Base-by-base conservation (phyloP, 2,888 invertebrate species). In the Protodeltote pygarga region DNA sequence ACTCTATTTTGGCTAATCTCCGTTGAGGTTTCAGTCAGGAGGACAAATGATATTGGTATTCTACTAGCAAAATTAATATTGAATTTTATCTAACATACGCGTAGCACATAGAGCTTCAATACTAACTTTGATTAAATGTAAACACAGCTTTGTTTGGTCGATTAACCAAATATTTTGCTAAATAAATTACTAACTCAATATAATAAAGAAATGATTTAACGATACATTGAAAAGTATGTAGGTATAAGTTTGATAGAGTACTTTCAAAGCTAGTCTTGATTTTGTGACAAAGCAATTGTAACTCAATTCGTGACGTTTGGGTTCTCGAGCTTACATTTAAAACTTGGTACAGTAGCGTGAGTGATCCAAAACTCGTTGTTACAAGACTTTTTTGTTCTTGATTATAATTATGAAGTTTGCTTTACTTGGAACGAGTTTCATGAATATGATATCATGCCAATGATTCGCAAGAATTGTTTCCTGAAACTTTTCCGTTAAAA, bases 351-450 rank as follows among this genome's bases (percentile, higher is more conserved):
- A 38, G 49, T 27, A 47, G 32, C 51, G 33, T 38, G 41, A 61
- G 57, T 51, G 54, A 59, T 61, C 55, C 28, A n/a, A 54, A 71
- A 67, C 55, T 69, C 38, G 28, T 39, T 46, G 54, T 54, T 58
- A 65, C 38, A 52, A 60, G 60, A 48, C 58, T 60, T 45, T 24
- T 33, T 45, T 28, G n/a, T 47, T 23, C 29, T 48, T 47, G 17
- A 41, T 59, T 51, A 55, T 51, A 48, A 33, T 42, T 31, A 34
- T 14, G 13, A 24, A 59, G 17, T 47, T 40, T 20, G 9, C 1
- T 3, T n/a, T 19, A 3, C 14, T 10, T 1, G 28, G n/a, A 38
- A 35, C 17, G 21, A 47, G 25, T 39, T 41, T 38, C 37, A 27
- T 34, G 53, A 53, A 38, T 32, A 35, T 42, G 17, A 46, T 59